Conservation (phyloP, 2,113 vertebrate species). For the Jacana jacana region DNA sequence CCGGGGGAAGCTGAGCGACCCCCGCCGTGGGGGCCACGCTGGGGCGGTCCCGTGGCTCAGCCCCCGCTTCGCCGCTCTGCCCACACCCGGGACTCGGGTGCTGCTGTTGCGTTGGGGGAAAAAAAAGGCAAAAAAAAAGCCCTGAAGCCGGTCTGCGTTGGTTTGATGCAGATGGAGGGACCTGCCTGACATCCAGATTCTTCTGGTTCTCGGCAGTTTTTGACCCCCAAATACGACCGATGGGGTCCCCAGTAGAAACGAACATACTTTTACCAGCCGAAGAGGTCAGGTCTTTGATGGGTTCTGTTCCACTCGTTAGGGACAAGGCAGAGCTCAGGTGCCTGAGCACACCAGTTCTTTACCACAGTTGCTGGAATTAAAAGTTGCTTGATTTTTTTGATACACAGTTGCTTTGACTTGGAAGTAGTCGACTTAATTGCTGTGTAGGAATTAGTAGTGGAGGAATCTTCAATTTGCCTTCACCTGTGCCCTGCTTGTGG, state of each 20-base stretch:
- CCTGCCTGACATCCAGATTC: neutral
- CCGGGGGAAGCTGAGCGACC: neutral
- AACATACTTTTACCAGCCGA: neutral
- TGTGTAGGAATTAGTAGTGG: neutral
- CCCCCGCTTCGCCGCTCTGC: conserved; percentile 1
- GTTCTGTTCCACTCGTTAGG: neutral
- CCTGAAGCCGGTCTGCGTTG: neutral
- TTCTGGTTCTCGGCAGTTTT: neutral
- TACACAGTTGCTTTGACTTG: neutral
- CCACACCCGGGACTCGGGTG: neutral
- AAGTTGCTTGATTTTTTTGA: too few relatives aligned
- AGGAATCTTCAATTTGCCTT: neutral
- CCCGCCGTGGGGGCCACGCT: neutral
- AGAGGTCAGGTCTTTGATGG: neutral
- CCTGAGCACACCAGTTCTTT: neutral
- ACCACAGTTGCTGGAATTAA: neutral
- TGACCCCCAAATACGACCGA: neutral
- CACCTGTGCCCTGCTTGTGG: neutral
- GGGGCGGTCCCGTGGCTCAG: neutral
- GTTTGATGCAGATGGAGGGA: neutral
- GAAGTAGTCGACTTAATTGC: neutral
- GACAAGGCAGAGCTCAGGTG: neutral
- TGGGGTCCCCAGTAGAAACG: neutral
- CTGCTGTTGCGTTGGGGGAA: neutral
- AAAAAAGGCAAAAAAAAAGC: neutral